Evolutionary conservation across 2,113 vertebrate species (phyloP).

Genomic region (Dicerorhinus sumatrensis): DNA sequence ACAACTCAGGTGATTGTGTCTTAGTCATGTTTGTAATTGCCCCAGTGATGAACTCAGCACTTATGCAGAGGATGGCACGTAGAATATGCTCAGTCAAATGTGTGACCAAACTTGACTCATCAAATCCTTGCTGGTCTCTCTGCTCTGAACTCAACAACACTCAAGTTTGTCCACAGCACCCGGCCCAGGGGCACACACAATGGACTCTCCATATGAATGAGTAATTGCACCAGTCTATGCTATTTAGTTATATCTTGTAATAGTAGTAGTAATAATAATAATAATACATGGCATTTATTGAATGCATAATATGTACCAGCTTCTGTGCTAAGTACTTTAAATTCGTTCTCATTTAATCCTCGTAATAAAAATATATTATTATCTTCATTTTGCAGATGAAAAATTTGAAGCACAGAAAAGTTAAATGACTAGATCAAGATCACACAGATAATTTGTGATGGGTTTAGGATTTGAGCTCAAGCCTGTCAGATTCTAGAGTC

Average conservation of each 20-base stretch:
- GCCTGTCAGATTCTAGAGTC: background rate
- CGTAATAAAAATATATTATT: background rate
- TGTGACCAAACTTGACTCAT: accelerated
- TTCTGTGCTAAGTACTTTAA: background rate
- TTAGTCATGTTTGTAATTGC: background rate
- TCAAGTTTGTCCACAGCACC: background rate
- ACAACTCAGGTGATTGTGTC: background rate
- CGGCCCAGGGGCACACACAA: background rate
- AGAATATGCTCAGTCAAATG: background rate
- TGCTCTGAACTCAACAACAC: background rate
- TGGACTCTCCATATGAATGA: background rate
- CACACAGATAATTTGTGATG: background rate
- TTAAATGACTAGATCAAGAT: background rate
- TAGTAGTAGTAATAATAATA: no score
- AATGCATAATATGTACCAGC: background rate
- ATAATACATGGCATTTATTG: background rate
- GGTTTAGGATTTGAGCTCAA: background rate
- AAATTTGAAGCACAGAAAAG: background rate
- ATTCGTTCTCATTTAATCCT: background rate
- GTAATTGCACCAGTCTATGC: background rate
- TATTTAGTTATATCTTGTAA: accelerated
- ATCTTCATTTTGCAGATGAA: background rate
- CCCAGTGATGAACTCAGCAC: background rate
- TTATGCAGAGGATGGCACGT: background rate
- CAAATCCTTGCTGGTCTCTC: background rate